Conservation (phyloP, 2,888 invertebrate genomes). For the Epistrophella euchroma region DNA sequence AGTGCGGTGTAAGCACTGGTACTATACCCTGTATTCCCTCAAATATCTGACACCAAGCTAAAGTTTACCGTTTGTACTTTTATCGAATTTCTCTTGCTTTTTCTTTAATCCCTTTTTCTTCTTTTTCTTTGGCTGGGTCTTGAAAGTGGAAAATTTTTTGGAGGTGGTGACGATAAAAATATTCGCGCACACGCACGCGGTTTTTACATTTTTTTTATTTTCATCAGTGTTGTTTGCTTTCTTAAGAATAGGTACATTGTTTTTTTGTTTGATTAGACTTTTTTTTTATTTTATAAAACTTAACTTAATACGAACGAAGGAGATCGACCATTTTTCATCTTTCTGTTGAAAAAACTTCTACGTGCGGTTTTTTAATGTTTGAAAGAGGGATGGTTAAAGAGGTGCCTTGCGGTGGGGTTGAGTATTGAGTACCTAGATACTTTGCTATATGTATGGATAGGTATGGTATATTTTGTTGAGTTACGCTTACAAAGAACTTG, state of each 20-base stretch:
- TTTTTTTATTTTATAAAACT: conserved; percentile 5
- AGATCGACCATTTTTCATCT: neutral
- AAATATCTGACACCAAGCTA: conserved; percentile 23
- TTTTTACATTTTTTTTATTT: conserved; percentile 25
- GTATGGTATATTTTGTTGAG: neutral
- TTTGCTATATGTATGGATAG: neutral
- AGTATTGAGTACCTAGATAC: neutral
- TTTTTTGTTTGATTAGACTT: neutral
- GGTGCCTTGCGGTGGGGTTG: neutral
- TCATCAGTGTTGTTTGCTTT: conserved; percentile 15
- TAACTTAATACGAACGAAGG: neutral
- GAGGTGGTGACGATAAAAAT: conserved; percentile 72
- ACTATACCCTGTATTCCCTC: conserved; percentile 6
- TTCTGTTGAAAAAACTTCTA: neutral
- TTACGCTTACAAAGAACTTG: neutral
- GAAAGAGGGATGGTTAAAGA: neutral
- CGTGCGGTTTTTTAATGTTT: neutral
- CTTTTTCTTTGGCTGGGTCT: conserved; percentile 18
- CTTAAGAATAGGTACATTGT: conserved; percentile 9
- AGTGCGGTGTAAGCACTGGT: neutral
- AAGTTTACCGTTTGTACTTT: conserved; percentile 42
- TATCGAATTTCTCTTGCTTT: conserved; percentile 15
- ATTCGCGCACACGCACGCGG: conserved; percentile 72
- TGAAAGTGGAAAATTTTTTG: conserved; percentile 36
- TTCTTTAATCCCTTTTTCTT: conserved; percentile 21